These are phyloP conservation scores for Andrena dorsata DNA, from an alignment of 2,888 invertebrate species.

Conservation along the genomic window DNA sequence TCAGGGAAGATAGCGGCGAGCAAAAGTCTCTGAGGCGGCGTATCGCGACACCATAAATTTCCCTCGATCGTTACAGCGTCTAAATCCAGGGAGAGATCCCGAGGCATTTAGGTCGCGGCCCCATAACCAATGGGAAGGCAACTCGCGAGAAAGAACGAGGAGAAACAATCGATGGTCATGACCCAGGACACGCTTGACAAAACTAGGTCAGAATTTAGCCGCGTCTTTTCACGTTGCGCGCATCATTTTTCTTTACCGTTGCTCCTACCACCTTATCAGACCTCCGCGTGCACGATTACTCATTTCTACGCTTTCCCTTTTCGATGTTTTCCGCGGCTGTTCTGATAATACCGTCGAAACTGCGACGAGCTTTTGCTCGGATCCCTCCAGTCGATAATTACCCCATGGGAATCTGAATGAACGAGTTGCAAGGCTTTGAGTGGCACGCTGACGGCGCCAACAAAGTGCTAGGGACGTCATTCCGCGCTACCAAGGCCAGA, in stretches of 20 bases:
- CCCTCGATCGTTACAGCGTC: constrained; percentile 36
- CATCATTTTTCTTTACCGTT: constrained; percentile 64
- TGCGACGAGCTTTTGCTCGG: no score
- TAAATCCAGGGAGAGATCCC: constrained; percentile 50
- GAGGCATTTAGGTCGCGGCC: constrained; percentile 69
- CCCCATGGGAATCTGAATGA: no score
- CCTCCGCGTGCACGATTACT: not conserved
- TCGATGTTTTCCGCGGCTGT: no score
- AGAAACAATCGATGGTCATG: constrained; percentile 75
- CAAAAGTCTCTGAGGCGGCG: not conserved
- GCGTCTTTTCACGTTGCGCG: constrained; percentile 62
- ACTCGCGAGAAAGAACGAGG: constrained; percentile 37
- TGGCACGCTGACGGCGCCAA: not conserved
- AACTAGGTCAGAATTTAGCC: constrained; percentile 72
- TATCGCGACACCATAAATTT: constrained; percentile 40
- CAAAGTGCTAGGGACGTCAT: constrained; percentile 50
- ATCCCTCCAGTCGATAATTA: no score
- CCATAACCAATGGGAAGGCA: constrained; percentile 61
- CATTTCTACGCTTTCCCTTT: not conserved
- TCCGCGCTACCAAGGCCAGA: constrained; percentile 62
- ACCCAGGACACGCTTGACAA: constrained; percentile 70
- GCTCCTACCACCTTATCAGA: constrained; percentile 41
- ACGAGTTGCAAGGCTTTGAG: not conserved
- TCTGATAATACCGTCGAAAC: no score
- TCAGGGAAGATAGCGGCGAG: no score